Evolutionary conservation across 2,888 invertebrate species (phyloP), one percentile per base, ranked within the genome.

Genomic region (Autographa pulchrina): DNA sequence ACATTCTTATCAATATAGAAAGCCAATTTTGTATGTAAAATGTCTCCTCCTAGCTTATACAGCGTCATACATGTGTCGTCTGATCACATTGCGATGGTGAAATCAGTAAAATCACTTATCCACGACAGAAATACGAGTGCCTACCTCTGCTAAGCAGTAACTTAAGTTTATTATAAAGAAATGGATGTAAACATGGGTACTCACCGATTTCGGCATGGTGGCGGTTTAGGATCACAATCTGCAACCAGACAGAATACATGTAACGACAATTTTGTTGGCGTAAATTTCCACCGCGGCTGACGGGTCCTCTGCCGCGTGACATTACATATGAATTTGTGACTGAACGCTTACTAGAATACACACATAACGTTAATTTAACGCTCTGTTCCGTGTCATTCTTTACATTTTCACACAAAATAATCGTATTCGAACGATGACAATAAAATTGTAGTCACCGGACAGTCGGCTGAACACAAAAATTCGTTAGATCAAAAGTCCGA

Each of bases 131-230:
- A 66, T 32, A 66, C 60, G 38, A 62, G 68, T 68, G 64, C 16
- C 35, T 16, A 62, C 13, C 25, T 63, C 52, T 68, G 56, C 31
- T 56, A 70, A 41, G 62, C 63, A 68, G 48, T 68, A 67, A 75
- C 59, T 18, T 62, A 70, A 60, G 59, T 72, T 61, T 62, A 58
- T 62, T 70, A 80, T 70, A 78, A 82, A 80, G 78, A 83, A 78
- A 77, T 67, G 74, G 75, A 82, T 68, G 77, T 82, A 83, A 81
- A 83, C 78, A 81, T 31, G 48, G 70, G 71, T 86, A 96, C 97
- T 96, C 90, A 97, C 97, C 93, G 96, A 96, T 96, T 97, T 97
- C 92, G 96, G 97, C 96, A 96, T 96, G 92, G 96, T 96, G 96
- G 92, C 92, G 92, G 92, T 89, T 93, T 91, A 87, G 93, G 92